Conservation (phyloP, 2,797 vertebrate genomes). For the Notamacropus eugenii region DNA sequence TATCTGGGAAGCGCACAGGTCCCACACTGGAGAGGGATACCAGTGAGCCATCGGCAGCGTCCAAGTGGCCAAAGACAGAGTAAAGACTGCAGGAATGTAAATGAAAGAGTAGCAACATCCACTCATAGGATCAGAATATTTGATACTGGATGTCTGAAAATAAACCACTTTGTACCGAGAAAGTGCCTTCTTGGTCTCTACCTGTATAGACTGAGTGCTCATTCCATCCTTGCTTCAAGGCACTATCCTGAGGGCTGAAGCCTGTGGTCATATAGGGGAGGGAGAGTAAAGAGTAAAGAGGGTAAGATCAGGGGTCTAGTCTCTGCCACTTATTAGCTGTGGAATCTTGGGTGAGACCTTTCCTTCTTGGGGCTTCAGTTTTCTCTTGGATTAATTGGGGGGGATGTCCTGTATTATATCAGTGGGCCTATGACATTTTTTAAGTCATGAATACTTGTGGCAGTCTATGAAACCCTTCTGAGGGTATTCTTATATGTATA, state of each 20-base stretch:
- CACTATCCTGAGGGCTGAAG: slow-evolving; percentile 15
- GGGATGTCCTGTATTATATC: not conserved
- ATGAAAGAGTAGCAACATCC: slow-evolving; percentile 18
- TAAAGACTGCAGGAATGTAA: not conserved
- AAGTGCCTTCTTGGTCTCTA: not conserved
- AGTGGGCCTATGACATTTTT: not conserved
- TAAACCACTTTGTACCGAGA: slow-evolving; percentile 40
- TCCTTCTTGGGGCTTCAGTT: not conserved
- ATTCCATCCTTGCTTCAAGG: not conserved
- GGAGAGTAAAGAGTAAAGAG: not conserved
- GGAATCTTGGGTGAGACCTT: not conserved
- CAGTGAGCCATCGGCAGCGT: not conserved
- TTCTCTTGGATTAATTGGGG: not conserved
- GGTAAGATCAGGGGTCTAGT: not conserved
- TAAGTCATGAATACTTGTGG: not conserved
- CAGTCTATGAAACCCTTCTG: not conserved
- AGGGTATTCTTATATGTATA: not conserved
- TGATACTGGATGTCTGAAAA: slow-evolving; percentile 59
- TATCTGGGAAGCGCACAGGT: not conserved
- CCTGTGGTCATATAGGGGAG: too few species aligned
- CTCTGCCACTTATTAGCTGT: not conserved
- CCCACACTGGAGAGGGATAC: not conserved
- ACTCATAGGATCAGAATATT: not conserved
- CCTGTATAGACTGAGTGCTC: not conserved
- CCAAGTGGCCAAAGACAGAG: slow-evolving; percentile 50